phyloP scores from a whole-genome alignment of 2,888 invertebrate genomes.

The Brachyptera risi region DNA sequence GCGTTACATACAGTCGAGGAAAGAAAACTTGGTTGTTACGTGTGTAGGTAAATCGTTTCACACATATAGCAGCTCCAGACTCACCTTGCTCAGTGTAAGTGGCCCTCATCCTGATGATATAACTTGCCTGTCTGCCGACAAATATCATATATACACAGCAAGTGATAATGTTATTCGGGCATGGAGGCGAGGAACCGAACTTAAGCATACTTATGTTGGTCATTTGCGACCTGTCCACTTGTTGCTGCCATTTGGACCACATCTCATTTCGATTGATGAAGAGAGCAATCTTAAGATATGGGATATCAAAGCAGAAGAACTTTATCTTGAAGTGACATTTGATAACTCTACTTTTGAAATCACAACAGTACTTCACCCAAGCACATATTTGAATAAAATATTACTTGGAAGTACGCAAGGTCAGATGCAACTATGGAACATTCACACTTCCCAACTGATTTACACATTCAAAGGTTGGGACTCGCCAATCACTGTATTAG shows the following conservation, averaged over 20 bases:
- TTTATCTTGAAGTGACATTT: constrained; percentile 65
- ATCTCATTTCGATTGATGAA: constrained; percentile 81
- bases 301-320: constrained; percentile 71
- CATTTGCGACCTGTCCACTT: constrained; percentile 69
- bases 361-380: constrained; percentile 83
- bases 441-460: constrained; percentile 69
- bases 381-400: constrained; percentile 92
- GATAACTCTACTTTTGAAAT: constrained; percentile 67
- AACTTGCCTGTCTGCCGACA: constrained; percentile 70
- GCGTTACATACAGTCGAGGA: constrained; percentile 76
- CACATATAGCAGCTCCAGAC: constrained; percentile 81
- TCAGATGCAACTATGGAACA: constrained; percentile 82
- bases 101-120: constrained; percentile 76
- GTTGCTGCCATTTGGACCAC: constrained; percentile 80
- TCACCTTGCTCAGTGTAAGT: constrained; percentile 78
- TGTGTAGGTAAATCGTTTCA: constrained; percentile 91
- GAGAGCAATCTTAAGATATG: constrained; percentile 74
- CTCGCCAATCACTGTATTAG: constrained; percentile 65
- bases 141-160: constrained; percentile 72
- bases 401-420: constrained; percentile 84
- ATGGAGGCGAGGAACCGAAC: constrained; percentile 82
- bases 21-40: constrained; percentile 84
- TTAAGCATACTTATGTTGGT: constrained; percentile 72
- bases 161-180: constrained; percentile 74
- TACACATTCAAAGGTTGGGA: constrained; percentile 74